Base-by-base conservation (phyloP, 2,888 invertebrate species). In the Acrobasis consociella region DNA sequence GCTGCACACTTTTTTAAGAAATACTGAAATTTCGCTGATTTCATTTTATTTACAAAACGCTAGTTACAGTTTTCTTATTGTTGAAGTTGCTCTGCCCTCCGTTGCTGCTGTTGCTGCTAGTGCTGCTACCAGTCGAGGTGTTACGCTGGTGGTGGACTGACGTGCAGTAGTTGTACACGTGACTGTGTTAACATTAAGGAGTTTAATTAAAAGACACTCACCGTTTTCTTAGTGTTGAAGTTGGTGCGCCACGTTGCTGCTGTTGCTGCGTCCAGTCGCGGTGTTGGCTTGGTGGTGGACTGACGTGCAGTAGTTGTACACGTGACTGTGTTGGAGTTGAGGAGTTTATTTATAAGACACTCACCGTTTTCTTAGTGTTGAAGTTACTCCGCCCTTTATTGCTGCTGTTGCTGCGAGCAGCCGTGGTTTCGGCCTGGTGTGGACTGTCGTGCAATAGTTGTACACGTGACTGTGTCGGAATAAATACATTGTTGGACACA, bases 81-180 rank as follows among this genome's bases (percentile, higher is more conserved):
- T 65, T 9, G 55, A 16, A 13, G 13, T 5, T 46, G 46, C 5
- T 46, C 46, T n/a, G 46, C n/a, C 13, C 1, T 1, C 13, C 46
- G 22, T 22, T 22, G 22, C n/a, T n/a, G n/a, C n/a, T n/a, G 38
- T 71, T 75, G 78, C 80, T 65, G 9, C 73, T 67, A 58, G 73
- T 13, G 2, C 69, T 15, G 7, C 69, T 53, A 13, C 67, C 65
- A n/a, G 67, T 49, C 2, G 67, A 68, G 65, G 73, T 76, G 50
- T 79, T 72, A 46, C 75, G 78, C 78, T 95, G 95, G 69, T 95
- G 95, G 82, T 97, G 98, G 42, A 99, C 98, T 74, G 98, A 99
- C 49, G 99, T 99, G 86, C 99, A 99, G 83, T 99, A 99, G 89
- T 99, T 98, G 87, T 99, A 99, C 64, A 99, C 99, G 85, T 99